Evolutionary conservation across 2,113 vertebrate genomes (phyloP), one percentile per base, ranked within the genome.

Genomic region (Lampris incognitus): DNA sequence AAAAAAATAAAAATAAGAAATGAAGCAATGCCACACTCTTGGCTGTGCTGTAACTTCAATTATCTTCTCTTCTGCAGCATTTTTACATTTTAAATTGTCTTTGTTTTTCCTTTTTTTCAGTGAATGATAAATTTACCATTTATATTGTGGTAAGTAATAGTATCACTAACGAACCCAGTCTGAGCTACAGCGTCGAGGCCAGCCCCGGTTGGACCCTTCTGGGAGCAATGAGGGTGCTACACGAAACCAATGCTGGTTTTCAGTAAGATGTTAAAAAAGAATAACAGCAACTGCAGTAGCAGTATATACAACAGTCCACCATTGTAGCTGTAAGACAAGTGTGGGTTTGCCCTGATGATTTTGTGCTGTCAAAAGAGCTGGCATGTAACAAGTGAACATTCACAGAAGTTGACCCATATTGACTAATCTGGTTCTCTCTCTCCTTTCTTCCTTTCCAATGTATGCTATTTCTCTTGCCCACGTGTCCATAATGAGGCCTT

Each of bases 141-240:
- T 8, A 40, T 0, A 54, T 91, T 52, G 48, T 63, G 48, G 86
- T 91, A 67, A 7, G 49, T 48, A 80, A 87, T 82, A 72, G 46
- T n/a, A 1, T 89, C 0, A 0, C 1, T 1, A 8, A 49, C 8
- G 6, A 2, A 0, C 1, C 39, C 7, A 69, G 42, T 1, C 0
- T 60, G 62, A 83, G 4, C 66, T 87, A 55, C 83, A 73, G 9
- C 50, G 72, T 78, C 13, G 1, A 44, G 5, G 57, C 72, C 46
- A 72, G 3, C 3, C 0, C 37, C 44, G 69, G 79, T 58, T 87
- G 89, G 7, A 86, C 88, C 61, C 81, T 91, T 1, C 63, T 91
- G 46, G 89, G 89, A 0, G 90, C 66, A 4, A n/a, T 92, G 87
- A 85, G 6, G 1, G 70, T 46, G 62, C 81, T 89, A 59, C 69